Evolutionary conservation across 2,888 invertebrate genomes (phyloP), one percentile per base, ranked within the genome.

Genomic region (Sericinus montela): DNA sequence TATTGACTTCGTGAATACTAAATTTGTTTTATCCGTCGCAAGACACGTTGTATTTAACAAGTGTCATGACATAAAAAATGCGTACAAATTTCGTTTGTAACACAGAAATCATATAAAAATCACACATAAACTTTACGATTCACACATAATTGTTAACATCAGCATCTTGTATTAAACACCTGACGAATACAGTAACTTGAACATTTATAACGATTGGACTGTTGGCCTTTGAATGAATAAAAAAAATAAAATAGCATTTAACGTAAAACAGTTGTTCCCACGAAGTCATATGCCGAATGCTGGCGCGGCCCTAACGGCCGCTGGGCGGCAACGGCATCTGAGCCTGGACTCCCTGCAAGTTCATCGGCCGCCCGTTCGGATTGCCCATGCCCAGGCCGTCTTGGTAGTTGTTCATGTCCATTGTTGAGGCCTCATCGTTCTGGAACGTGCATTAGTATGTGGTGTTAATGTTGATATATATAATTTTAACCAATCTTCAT

Each of bases 391-490:
- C 87, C 16, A 88, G 69, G 0, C 86, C 86, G 56, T 88, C 90
- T 62, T 93, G 93, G 57, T 93, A 93, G 76, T 92, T 93, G 71
- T 92, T 93, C 89, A 91, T 92, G 74, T 94, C 94, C 74, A 93
- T 91, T 81, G 93, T 89, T 51, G 93, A 92, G 69, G 93, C 92
- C 74, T 94, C 94, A 87, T 94, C 94, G 80, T 91, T 93, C 93
- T 93, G 90, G 49, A 86, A 86, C 29, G 3, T 19, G 13, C 13
- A 10, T 8, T 2, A 41, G 32, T 15, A 25, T 6, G 1, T 25
- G 1, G 8, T 25, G 1, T 25, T 25, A 3, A 19, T 19, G 19
- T 3, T 2, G 3, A 19, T 3, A 19, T 19, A 19, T 3, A 19
- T 3, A 19, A 19, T 3, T 3, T 3, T 19, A 19, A 19, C 19